phyloP scores from a whole-genome alignment of 2,113 vertebrate species.

The Chloropsis hardwickii region DNA sequence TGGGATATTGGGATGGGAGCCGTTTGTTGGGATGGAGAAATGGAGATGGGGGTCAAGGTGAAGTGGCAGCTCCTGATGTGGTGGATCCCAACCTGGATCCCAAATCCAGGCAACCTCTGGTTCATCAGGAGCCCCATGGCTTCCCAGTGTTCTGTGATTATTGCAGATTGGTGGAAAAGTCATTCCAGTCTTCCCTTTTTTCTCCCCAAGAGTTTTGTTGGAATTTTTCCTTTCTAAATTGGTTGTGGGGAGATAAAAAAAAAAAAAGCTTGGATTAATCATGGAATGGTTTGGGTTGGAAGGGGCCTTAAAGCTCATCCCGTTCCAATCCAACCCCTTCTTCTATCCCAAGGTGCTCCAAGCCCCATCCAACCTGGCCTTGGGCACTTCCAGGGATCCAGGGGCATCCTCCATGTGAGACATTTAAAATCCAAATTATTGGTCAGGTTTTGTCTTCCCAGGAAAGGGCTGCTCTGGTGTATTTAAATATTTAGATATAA shows the following conservation, averaged over 20 bases:
- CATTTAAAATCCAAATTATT: not conserved
- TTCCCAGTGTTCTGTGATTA: accelerated
- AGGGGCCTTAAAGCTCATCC: too few species aligned
- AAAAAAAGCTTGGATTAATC: not conserved
- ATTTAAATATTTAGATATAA: not conserved
- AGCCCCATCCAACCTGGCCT: not conserved
- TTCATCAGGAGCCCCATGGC: accelerated
- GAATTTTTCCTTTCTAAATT: not conserved
- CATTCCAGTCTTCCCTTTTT: not conserved
- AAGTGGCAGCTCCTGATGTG: not conserved
- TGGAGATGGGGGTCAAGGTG: not conserved
- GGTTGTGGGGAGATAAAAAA: accelerated
- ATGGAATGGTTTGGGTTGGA: not conserved
- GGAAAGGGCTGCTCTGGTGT: not conserved
- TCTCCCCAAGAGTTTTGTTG: not conserved
- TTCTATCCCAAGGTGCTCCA: not conserved
- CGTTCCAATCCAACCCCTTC: not conserved
- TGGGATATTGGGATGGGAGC: not conserved
- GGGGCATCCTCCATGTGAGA: not conserved
- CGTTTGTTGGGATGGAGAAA: not conserved
- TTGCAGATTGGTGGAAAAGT: not conserved
- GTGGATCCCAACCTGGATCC: not conserved
- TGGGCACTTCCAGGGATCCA: not conserved
- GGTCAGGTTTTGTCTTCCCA: not conserved
- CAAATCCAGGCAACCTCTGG: not conserved